A percentile compares a stretch with the other conserved stretches of the same genome.
phyloP scores from a whole-genome alignment of 2,113 vertebrate species.

The Phycodurus eques region DNA sequence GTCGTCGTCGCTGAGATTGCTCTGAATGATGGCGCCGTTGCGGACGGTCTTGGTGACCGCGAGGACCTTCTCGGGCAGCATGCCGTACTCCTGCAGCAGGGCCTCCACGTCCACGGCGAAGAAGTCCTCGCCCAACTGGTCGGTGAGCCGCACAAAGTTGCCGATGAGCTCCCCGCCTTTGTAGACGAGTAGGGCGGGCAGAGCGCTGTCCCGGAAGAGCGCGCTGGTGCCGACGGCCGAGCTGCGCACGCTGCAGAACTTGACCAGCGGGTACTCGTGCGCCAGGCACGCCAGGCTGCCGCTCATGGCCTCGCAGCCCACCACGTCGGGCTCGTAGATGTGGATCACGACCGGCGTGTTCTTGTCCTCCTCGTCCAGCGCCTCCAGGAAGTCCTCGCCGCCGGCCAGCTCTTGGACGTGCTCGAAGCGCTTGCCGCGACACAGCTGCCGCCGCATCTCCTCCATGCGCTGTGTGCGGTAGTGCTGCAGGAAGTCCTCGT shows the following conservation, averaged over 20 bases:
- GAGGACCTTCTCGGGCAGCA: conserved; percentile 87
- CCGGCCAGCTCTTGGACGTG: conserved; percentile 84
- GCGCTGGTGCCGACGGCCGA: conserved; percentile 87
- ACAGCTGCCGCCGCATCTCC: conserved; percentile 89
- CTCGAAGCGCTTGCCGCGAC: conserved; percentile 82
- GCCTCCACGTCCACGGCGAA: conserved; percentile 94
- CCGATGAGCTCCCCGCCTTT: conserved; percentile 91
- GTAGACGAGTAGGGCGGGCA: conserved; percentile 92
- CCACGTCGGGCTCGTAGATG: conserved; percentile 87
- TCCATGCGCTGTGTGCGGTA: conserved; percentile 96
- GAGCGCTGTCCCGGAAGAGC: conserved; percentile 85
- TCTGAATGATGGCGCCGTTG: conserved; percentile 74
- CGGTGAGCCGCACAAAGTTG: conserved; percentile 94
- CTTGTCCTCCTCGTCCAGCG: conserved; percentile 88
- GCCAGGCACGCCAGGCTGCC: conserved; percentile 93
- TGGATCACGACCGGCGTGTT: conserved; percentile 89
- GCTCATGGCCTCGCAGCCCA: conserved; percentile 86
- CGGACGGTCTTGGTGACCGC: conserved; percentile 74
- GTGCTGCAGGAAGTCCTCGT: conserved; percentile 89
- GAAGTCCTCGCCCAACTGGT: conserved; percentile 97
- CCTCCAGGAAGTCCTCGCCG: conserved; percentile 89
- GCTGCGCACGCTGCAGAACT: conserved; percentile 90
- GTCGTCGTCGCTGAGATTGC: conserved; percentile 77
- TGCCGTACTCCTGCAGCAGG: conserved; percentile 90
- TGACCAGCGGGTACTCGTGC: conserved; percentile 86